A percentile compares a stretch with the other conserved stretches of the same genome.
Conservation (phyloP, 1,140 invertebrate species). For the Globodera ellingtonae region DNA sequence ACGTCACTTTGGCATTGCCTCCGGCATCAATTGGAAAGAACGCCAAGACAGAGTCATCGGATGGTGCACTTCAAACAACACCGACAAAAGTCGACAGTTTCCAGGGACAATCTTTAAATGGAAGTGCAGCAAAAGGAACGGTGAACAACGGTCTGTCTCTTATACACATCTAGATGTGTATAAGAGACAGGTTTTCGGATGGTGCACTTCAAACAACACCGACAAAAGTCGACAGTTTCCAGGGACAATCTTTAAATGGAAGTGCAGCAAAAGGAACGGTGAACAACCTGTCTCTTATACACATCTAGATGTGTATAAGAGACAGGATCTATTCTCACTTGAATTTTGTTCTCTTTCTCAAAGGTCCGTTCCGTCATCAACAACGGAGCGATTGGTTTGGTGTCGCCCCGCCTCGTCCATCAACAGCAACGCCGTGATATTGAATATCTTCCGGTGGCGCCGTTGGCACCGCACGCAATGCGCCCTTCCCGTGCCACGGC, state of each 20-base stretch:
- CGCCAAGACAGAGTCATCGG: background rate
- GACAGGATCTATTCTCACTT: background rate
- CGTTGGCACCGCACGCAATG: conserved; percentile 2
- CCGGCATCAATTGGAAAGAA: background rate
- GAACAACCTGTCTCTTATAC: too few species aligned
- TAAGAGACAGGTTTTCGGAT: too few species aligned
- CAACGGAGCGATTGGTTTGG: background rate
- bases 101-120: background rate
- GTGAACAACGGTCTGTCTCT: too few species aligned
- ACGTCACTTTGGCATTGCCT: conserved; percentile 26
- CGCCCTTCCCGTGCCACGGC: conserved; percentile 24
- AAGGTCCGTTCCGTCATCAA: background rate
- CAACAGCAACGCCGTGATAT: background rate
- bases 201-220: too few species aligned
- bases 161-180: too few species aligned
- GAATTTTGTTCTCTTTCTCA: background rate
- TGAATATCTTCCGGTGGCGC: background rate
- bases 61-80: background rate
- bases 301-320: too few species aligned
- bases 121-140: background rate
- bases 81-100: background rate
- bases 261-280: too few species aligned
- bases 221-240: too few species aligned
- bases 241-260: too few species aligned
- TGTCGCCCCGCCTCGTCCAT: background rate